Evolutionary conservation across 2,113 vertebrate genomes (phyloP), one percentile per base, ranked within the genome.

Genomic region (Miniopterus natalensis): DNA sequence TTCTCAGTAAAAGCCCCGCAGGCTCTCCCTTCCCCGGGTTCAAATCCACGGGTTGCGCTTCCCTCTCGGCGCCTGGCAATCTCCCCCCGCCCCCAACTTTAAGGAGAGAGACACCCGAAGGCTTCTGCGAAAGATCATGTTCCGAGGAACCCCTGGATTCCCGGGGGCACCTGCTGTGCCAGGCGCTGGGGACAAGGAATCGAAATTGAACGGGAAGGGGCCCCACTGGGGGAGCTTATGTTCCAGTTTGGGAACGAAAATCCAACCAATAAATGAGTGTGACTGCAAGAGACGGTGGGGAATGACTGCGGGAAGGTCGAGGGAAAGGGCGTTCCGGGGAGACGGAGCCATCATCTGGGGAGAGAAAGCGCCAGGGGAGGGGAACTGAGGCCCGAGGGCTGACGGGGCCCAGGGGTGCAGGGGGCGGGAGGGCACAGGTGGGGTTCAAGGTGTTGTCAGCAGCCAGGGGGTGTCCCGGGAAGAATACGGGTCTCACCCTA

Each of bases 391-490:
- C n/a, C 14, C 8, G 8, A 27, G 6, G 49, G 27, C 7, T 0
- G 27, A 20, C 0, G 8, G 29, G n/a, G 42, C 29, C 13, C 5
- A 2, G 23, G 1, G n/a, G 25, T 18, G 31, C 40, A 12, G 18
- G 27, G 6, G 1, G 12, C 31, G 42, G 49, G 36, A 31, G 4
- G 17, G 21, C 31, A 23, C 27, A 25, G 63, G 4, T 5, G 42
- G 29, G 74, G n/a, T 6, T 7, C 49, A 0, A 5, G n/a, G 49
- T 1, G 17, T 13, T 15, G 25, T 13, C 6, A n/a, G 61, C 31
- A 3, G 23, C 40, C 31, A 29, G 18, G 21, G 0, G 3, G 14
- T 2, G 0, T 21, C 25, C 1, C 11, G 15, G 3, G 53, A 13
- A 31, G 25, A 36, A 11, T 0, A 21, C 0, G 21, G 55, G 5